Conservation (phyloP, 2,888 invertebrate genomes). For the Tachystola acroxantha region DNA sequence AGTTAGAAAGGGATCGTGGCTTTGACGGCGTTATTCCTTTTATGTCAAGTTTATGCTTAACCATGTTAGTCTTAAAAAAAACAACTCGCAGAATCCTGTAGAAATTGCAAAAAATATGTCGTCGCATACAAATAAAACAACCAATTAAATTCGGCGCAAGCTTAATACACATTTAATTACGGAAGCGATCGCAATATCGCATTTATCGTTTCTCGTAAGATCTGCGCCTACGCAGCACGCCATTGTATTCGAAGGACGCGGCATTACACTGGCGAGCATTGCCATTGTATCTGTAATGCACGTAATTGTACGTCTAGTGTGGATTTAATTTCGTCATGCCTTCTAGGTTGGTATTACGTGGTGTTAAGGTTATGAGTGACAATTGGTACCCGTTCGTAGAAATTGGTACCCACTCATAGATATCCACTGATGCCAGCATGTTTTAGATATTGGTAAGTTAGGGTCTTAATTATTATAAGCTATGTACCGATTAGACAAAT, state of each 20-base stretch:
- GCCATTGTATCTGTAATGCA: constrained; percentile 27
- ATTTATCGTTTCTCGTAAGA: constrained; percentile 7
- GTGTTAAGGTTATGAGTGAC: neutral
- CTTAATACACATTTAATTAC: constrained; percentile 16
- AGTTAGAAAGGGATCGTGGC: too few species aligned
- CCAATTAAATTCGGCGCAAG: too few species aligned
- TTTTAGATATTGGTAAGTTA: neutral
- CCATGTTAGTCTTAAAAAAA: too few species aligned
- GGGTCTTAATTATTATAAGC: neutral
- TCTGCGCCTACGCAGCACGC: constrained; percentile 27
- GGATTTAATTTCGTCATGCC: neutral
- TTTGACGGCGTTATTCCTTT: too few species aligned
- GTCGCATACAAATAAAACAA: too few species aligned
- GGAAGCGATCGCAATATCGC: constrained; percentile 34
- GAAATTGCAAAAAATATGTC: too few species aligned
- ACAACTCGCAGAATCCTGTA: too few species aligned
- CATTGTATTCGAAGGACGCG: constrained; percentile 31
- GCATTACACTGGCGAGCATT: constrained; percentile 30
- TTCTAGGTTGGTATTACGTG: constrained; percentile 1
- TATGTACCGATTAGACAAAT: too few species aligned
- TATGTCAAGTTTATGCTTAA: too few species aligned
- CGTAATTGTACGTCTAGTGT: constrained; percentile 22
- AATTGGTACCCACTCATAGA: neutral
- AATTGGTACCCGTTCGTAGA: neutral
- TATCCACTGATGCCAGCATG: too few species aligned